Evolutionary conservation across 2,113 vertebrate species (phyloP), one percentile per base, ranked within the genome.

Genomic region (Zootoca vivipara): DNA sequence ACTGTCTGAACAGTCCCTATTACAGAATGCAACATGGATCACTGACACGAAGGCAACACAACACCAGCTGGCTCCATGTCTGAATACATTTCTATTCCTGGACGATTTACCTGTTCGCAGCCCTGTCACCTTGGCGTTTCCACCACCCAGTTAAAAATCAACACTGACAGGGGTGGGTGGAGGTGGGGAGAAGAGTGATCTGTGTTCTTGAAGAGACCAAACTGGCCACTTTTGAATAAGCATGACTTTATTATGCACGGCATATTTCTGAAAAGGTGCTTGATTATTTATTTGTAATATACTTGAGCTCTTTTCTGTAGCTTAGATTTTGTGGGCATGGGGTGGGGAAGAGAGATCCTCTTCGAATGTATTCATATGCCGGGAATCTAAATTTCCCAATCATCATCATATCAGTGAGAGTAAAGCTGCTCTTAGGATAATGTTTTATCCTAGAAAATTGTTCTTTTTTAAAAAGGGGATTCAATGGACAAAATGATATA

Each of bases 401-500:
- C 97, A 97, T 96, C 97, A 97, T 97, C 97, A 96, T 96, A 96
- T 96, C 97, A 97, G 96, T 94, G 95, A 95, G 97, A 97, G 96
- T 96, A 96, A 96, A 96, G 89, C 93, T 95, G 95, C 95, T 97
- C 96, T 97, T 96, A 95, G 86, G 96, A 96, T 96, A 97, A 97
- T 96, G 97, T 97, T 97, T 97, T 96, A 96, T 95, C 95, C 95
- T 96, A 96, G 96, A 96, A 97, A 97, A 97, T 97, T 93, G 96
- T 97, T 97, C 96, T 95, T 95, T 95, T 95, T 97, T 97, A 96
- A 97, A 97, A 97, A 97, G 93, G 58, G 92, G 94, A 97, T 97
- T 97, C 97, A 97, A 96, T 97, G 97, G 97, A 96, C 96, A 97
- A 97, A 96, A 96, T 95, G 96, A 96, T 96, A 97, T 97, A 97